These are phyloP conservation scores for Cheirogaleus medius DNA, from an alignment of 2,113 vertebrate species.

Conservation along the genomic window DNA sequence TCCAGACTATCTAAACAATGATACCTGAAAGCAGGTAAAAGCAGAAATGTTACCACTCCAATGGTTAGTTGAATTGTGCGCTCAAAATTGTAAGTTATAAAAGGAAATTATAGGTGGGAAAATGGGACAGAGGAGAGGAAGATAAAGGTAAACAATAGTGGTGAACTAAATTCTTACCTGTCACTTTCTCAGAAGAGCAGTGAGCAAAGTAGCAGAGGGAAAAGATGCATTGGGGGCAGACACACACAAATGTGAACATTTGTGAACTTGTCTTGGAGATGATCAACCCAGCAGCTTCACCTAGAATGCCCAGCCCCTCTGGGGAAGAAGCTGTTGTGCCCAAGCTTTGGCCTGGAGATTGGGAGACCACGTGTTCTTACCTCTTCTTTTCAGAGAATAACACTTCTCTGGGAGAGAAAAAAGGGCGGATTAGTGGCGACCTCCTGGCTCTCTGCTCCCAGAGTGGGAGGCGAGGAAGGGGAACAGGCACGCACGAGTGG, in stretches of 20 bases:
- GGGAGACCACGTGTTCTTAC: not conserved
- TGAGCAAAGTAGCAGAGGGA: not conserved
- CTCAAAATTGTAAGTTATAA: constrained; percentile 42
- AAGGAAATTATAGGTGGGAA: constrained; percentile 70
- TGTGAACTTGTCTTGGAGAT: not conserved
- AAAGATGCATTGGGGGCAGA: constrained; percentile 32
- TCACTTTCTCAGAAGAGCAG: not conserved
- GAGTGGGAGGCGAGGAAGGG: no score
- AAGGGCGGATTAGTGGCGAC: no score
- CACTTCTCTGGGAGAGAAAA: not conserved
- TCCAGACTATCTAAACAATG: constrained; percentile 58
- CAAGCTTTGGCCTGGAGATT: not conserved
- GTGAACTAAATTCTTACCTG: constrained; percentile 53
- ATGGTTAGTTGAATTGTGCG: constrained; percentile 60
- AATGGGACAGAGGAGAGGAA: not conserved
- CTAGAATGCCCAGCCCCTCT: fast-evolving
- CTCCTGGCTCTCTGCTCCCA: no score
- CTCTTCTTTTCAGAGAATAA: not conserved
- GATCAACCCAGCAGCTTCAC: not conserved
- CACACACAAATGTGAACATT: not conserved
- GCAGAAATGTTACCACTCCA: constrained; percentile 70
- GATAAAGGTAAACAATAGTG: not conserved
- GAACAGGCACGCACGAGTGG: no score
- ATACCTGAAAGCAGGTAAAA: constrained; percentile 55
- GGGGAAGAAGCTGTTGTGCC: fast-evolving